Base-by-base conservation (phyloP, 1,140 invertebrate species). In the Physella acuta region DNA sequence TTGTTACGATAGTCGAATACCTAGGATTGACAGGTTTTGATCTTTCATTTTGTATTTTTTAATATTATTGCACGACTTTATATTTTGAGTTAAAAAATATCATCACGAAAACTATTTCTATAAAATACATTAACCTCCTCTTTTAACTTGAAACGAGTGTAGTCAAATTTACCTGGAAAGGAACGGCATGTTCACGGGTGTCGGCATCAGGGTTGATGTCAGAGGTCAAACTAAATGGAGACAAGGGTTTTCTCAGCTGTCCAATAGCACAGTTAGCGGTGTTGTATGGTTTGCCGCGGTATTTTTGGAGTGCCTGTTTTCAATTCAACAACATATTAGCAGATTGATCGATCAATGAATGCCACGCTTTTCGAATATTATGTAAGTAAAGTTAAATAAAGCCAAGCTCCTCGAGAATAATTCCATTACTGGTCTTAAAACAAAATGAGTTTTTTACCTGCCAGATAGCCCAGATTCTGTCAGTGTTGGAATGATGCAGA, bases 381-480 rank as follows among this genome's bases (percentile, higher is more conserved):
- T n/a, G n/a, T n/a, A n/a, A n/a, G n/a, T n/a, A n/a, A n/a, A n/a
- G n/a, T n/a, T n/a, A n/a, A n/a, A n/a, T n/a, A n/a, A n/a, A n/a
- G n/a, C n/a, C n/a, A n/a, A n/a, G n/a, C n/a, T n/a, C n/a, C n/a
- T n/a, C n/a, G n/a, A n/a, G n/a, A n/a, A n/a, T n/a, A n/a, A n/a
- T n/a, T n/a, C n/a, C n/a, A n/a, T n/a, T n/a, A n/a, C n/a, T n/a
- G n/a, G n/a, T n/a, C n/a, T n/a, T n/a, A n/a, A n/a, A n/a, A 8
- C 8, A 20, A 11, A 44, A 44, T 11, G 8, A 11, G 8, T 8
- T 8, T 20, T 20, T 8, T 44, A 52, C 63, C 63, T 76, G 74
- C 74, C 74, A 76, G 51, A 76, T 68, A 16, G 53, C 39, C 72
- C 70, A 76, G 11, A 76, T 4, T 61, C 72, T 64, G 70, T 76